phyloP scores from a whole-genome alignment of 1,140 invertebrate genomes.

The Pogonomyrmex barbatus region DNA sequence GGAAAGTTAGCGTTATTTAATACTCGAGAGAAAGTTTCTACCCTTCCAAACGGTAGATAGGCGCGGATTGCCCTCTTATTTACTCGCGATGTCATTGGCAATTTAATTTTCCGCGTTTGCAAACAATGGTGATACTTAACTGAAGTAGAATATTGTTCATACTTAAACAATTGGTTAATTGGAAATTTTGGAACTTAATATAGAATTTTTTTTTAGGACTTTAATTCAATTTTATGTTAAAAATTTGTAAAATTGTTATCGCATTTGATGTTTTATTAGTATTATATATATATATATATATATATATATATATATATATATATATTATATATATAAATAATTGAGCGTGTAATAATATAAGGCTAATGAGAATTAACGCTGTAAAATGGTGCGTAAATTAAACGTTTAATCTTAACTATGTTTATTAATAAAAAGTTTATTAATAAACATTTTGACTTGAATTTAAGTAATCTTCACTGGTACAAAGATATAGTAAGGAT shows the following conservation, averaged over 20 bases:
- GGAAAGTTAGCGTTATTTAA: slow-evolving; percentile 62
- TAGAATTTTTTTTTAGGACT: background rate
- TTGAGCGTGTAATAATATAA: background rate
- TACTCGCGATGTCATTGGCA: background rate
- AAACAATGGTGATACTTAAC: background rate
- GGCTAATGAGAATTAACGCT: too few relatives aligned
- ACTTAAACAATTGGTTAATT: background rate
- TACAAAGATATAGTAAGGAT: too few relatives aligned
- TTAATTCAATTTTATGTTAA: too few relatives aligned
- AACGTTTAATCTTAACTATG: too few relatives aligned
- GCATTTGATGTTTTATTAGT: too few relatives aligned
- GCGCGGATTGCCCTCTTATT: slow-evolving; percentile 20
- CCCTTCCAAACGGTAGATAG: slow-evolving; percentile 1
- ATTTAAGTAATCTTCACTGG: too few relatives aligned
- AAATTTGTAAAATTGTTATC: background rate
- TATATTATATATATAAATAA: background rate
- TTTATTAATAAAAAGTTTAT: too few relatives aligned
- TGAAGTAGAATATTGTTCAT: background rate
- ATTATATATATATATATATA: too few relatives aligned
- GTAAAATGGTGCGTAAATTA: too few relatives aligned
- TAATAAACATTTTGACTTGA: too few relatives aligned
- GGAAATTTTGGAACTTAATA: background rate
- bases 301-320: background rate
- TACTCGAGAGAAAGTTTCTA: slow-evolving; percentile 6
- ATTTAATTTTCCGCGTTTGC: slow-evolving; percentile 23